Evolutionary conservation across 2,888 invertebrate species (phyloP).

Genomic region (Macrophya alboannulata): DNA sequence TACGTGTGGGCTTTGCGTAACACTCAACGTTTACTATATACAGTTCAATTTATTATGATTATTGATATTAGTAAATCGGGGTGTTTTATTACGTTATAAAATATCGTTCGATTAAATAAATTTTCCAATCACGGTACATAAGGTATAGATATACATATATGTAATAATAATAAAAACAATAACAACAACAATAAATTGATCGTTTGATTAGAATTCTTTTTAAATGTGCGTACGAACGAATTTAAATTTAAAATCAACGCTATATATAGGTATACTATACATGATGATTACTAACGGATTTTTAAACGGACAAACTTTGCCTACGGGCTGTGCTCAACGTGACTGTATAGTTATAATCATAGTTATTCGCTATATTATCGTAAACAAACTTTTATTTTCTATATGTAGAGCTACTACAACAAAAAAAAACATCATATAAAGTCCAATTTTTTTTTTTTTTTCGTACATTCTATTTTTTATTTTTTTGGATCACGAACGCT

Average conservation of each 20-base stretch:
- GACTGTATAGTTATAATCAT: constrained; percentile 1
- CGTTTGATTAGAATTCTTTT: no score
- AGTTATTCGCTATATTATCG: neutral
- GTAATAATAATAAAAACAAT: no score
- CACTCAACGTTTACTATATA: neutral
- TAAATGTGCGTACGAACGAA: no score
- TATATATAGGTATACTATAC: no score
- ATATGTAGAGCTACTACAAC: neutral
- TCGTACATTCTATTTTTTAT: no score
- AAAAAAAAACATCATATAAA: neutral
- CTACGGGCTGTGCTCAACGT: neutral
- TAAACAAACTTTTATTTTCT: neutral
- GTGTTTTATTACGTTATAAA: neutral
- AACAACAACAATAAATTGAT: no score
- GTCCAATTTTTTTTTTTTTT: no score
- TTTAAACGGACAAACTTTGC: neutral
- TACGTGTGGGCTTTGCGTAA: constrained; percentile 5
- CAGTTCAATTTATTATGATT: neutral
- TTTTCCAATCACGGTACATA: neutral
- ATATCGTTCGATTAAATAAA: neutral
- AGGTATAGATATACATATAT: no score
- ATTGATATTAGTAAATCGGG: neutral
- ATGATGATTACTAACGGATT: neutral
- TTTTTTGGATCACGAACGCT: neutral
- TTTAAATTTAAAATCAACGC: no score